Conservation (phyloP, 2,888 invertebrate species). For the Caprella mutica region DNA sequence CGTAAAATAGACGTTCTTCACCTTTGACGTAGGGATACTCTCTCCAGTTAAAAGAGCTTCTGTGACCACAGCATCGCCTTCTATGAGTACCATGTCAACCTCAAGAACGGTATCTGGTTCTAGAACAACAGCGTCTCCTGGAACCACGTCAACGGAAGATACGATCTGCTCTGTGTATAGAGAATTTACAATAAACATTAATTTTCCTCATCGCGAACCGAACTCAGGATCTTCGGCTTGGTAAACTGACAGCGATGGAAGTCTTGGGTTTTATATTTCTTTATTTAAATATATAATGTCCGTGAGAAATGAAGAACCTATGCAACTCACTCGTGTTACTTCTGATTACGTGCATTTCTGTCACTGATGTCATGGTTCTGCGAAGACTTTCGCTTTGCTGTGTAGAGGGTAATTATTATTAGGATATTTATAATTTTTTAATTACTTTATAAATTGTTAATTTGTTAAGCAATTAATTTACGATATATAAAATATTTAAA, state of each 20-base stretch:
- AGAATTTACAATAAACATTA: background rate
- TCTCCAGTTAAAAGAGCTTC: constrained; percentile 46
- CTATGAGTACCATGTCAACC: constrained; percentile 45
- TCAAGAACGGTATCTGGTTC: constrained; percentile 40
- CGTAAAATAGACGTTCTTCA: no score
- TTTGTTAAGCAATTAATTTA: no score
- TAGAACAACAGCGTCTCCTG: constrained; percentile 44
- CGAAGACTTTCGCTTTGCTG: constrained; percentile 44
- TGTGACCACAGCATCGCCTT: constrained; percentile 45
- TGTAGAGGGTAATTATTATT: no score
- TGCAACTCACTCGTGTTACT: constrained; percentile 37
- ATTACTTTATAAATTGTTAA: no score
- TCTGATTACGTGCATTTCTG: constrained; percentile 40
- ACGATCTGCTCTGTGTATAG: background rate
- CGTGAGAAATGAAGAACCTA: no score
- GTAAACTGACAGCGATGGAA: no score
- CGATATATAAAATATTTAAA: no score
- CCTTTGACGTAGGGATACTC: constrained; percentile 37
- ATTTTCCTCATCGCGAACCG: no score
- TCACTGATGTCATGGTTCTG: constrained; percentile 41
- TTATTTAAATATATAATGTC: no score
- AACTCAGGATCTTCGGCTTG: no score
- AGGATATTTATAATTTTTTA: background rate
- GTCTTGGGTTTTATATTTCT: background rate
- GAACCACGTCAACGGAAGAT: constrained; percentile 39